Base-by-base conservation (phyloP, 2,888 invertebrate genomes). In the Limnephilus marmoratus region DNA sequence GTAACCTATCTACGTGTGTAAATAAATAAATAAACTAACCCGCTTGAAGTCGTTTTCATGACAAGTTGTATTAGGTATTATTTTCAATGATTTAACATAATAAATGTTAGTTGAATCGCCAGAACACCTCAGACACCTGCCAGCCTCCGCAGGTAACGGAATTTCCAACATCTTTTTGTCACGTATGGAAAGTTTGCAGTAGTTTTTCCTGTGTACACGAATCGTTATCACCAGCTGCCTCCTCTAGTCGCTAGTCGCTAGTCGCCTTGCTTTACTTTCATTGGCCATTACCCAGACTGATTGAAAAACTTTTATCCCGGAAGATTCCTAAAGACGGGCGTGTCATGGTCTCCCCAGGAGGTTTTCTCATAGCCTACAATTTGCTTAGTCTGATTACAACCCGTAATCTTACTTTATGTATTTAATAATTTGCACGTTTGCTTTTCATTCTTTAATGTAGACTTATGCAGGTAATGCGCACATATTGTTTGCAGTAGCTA, bases 171-270 rank as follows among this genome's bases (percentile, higher is more conserved):
- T 85, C 85, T 68, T 85, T 85, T 85, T 90, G 90, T 90, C 90
- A 90, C 90, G 90, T 90, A 85, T 85, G 90, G 90, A 90, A 90
- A 83, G 49, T 90, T 90, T 90, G 90, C 68, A 18, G 24, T 80
- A 85, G 85, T 90, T 90, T 85, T 82, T 90, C 90, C 45, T 68
- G 85, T 49, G 37, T 83, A 83, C 83, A 83, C 83, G 83, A 83
- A 83, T 90, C 90, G 90, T 90, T 90, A 90, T 90, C 90, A 85
- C 85, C 90, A 90, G 85, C 68, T 85, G 90, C 80, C 29, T 41
- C 53, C 53, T 68, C 24, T 24, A 68, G 53, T 68, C 24, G 24
- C 85, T 11, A 49, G 49, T 68, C 53, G 24, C 68, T 11, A 49
- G 49, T 68, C 53, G 24, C 85, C 68, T 37, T 53, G 83, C 53